A percentile compares a stretch with the other conserved stretches of the same genome.
Evolutionary conservation across 1,140 invertebrate genomes (phyloP).

Genomic region (Phocides pigmalion): DNA sequence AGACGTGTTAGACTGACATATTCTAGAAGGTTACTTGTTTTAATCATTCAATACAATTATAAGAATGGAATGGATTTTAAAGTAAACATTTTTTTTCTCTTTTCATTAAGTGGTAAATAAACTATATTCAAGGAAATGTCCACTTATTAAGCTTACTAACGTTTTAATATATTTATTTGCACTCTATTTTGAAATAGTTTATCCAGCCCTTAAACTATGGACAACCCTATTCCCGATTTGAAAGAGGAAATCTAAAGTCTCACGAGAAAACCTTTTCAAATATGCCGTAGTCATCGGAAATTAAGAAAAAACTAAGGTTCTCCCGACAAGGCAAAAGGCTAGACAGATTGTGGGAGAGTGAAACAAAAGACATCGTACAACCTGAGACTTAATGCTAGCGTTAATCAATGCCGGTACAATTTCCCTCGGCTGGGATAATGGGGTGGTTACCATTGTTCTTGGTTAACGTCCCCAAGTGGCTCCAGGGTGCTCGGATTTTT

Average conservation of each 20-base stretch:
- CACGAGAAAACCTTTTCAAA: slow-evolving; percentile 14
- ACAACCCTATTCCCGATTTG: too few species aligned
- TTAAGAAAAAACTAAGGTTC: slow-evolving; percentile 16
- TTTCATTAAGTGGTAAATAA: too few species aligned
- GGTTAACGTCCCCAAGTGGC: slow-evolving; percentile 7
- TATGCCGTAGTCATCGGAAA: slow-evolving; percentile 5
- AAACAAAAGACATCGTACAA: slow-evolving; percentile 19
- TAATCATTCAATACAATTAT: too few species aligned
- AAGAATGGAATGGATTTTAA: too few species aligned
- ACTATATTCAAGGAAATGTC: too few species aligned
- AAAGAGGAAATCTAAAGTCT: slow-evolving; percentile 4
- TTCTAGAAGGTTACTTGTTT: too few species aligned
- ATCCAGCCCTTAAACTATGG: too few species aligned
- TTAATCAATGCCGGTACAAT: slow-evolving; percentile 24
- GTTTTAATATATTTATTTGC: too few species aligned
- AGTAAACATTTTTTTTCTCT: too few species aligned
- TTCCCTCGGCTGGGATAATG: slow-evolving; percentile 22
- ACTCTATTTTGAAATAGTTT: too few species aligned
- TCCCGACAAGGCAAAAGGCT: slow-evolving; percentile 13
- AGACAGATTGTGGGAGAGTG: slow-evolving; percentile 18
- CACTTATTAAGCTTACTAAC: too few species aligned
- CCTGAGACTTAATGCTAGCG: slow-evolving; percentile 16
- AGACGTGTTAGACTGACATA: too few species aligned
- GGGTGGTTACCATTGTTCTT: slow-evolving; percentile 13
- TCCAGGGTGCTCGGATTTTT: neutral